These are phyloP conservation scores for Sebastes iracundus DNA, from an alignment of 2,797 vertebrate species.

Conservation along the genomic window DNA sequence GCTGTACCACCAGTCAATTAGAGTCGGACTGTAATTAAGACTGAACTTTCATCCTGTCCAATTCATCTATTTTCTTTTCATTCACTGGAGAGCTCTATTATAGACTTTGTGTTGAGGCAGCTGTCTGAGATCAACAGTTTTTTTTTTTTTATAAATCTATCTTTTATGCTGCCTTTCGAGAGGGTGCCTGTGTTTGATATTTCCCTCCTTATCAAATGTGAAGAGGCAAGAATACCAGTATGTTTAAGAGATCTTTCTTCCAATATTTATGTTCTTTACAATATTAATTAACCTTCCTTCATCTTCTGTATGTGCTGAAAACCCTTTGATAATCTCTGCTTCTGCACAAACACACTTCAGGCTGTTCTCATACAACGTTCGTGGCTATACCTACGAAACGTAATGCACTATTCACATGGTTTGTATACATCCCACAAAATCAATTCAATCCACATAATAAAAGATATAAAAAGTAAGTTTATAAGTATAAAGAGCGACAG, in stretches of 20 bases:
- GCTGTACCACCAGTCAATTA: slow-evolving; percentile 48
- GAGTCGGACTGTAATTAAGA: slow-evolving; percentile 67
- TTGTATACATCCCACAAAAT: neutral
- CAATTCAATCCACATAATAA: neutral
- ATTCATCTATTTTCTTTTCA: slow-evolving; percentile 62
- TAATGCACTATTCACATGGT: neutral
- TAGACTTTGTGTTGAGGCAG: slow-evolving; percentile 30
- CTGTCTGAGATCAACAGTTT: slow-evolving; percentile 25
- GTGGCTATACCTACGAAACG: neutral
- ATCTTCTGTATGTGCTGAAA: slow-evolving; percentile 9
- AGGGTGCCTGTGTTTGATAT: slow-evolving; percentile 27
- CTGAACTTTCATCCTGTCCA: slow-evolving; percentile 57
- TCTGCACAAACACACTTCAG: neutral
- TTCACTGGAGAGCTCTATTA: slow-evolving; percentile 40
- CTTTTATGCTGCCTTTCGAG: slow-evolving; percentile 50
- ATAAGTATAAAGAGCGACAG: neutral
- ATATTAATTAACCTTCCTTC: slow-evolving; percentile 41
- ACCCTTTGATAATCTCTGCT: slow-evolving; percentile 18
- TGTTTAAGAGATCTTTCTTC: slow-evolving; percentile 5
- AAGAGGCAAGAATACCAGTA: neutral
- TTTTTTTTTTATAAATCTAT: slow-evolving; percentile 26
- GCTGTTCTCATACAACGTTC: fast-evolving
- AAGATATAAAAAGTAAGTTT: no score
- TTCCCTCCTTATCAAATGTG: slow-evolving; percentile 7
- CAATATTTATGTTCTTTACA: slow-evolving; percentile 30